Base-by-base conservation (phyloP, 2,113 vertebrate genomes). In the Gallinago paraguaiae region DNA sequence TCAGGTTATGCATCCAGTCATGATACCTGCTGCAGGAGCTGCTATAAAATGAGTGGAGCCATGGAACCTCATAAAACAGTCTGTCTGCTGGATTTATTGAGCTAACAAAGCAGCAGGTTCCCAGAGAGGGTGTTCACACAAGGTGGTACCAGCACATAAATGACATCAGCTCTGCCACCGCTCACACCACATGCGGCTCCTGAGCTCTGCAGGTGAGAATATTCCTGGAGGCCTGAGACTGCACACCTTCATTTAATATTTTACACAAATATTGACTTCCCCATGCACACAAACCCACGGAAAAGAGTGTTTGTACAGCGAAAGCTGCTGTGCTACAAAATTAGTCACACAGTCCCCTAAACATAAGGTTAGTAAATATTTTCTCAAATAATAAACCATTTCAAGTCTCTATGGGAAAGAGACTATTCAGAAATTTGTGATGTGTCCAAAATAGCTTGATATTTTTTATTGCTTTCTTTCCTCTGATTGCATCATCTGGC, bases 181-280 rank as follows among this genome's bases (percentile, higher is more conserved):
- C 19, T 72, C 65, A 68, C 31, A 82, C 65, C 57, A 41, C 57
- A 13, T 4, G 2, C 12, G 5, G 89, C 90, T 88, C 67, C 56
- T 84, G 77, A 48, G 14, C 74, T 56, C 53, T 83, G 57, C 90
- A 80, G 96, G 88, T 87, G 93, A 95, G 60, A 93, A 90, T 96
- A 95, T 84, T 95, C 46, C 86, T 77, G 79, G 60, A 78, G 88
- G 91, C 53, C 53, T 48, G 65, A 82, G 75, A 20, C 85, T 93
- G 93, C 95, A 94, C 96, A 95, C 96, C 96, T 92, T 97, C 78
- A 79, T 87, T 88, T 97, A 97, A 97, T 94, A 97, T 95, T 95
- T 95, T 97, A 94, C 90, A 86, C 96, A 97, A 97, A 97, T 97
- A 98, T 96, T 97, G 96, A 97, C 96, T 90, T 95, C 94, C 63